phyloP scores from a whole-genome alignment of 2,113 vertebrate species.

The Catharus bicknelli region DNA sequence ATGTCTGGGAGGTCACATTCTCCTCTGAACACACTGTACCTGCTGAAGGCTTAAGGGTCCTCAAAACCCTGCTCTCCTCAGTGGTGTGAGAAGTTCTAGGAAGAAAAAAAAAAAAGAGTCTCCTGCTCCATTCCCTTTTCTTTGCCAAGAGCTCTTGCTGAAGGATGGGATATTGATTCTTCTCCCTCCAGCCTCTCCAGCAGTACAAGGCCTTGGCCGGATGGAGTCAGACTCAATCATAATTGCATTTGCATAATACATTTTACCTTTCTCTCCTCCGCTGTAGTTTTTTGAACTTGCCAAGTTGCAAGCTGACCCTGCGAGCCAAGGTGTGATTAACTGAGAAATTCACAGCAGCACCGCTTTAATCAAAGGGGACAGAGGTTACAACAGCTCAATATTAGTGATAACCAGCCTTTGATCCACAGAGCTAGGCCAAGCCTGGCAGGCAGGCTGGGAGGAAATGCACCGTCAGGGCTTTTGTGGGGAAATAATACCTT shows the following conservation, averaged over 20 bases:
- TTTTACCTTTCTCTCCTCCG: slow-evolving; percentile 63
- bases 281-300: slow-evolving; percentile 72
- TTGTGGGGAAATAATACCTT: slow-evolving; percentile 87
- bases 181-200: background rate
- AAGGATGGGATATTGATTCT: background rate
- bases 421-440: slow-evolving; percentile 84
- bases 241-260: slow-evolving; percentile 71
- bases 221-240: slow-evolving; percentile 14
- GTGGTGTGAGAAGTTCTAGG: background rate
- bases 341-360: slow-evolving; percentile 80
- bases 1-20: background rate
- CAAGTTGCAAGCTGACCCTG: slow-evolving; percentile 75
- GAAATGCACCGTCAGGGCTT: slow-evolving; percentile 88
- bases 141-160: accelerated
- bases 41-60: background rate
- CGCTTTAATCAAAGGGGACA: slow-evolving; percentile 90
- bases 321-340: slow-evolving; percentile 82
- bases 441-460: slow-evolving; percentile 77
- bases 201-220: background rate
- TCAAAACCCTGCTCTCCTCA: background rate
- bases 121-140: background rate
- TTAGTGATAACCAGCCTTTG: slow-evolving; percentile 89
- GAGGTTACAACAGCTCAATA: slow-evolving; percentile 96
- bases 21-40: background rate
- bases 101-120: background rate